Percentiles rank a stretch among this genome's conserved stretches.
Evolutionary conservation across 2,888 invertebrate species (phyloP).

Genomic region (Tenodera sinensis): DNA sequence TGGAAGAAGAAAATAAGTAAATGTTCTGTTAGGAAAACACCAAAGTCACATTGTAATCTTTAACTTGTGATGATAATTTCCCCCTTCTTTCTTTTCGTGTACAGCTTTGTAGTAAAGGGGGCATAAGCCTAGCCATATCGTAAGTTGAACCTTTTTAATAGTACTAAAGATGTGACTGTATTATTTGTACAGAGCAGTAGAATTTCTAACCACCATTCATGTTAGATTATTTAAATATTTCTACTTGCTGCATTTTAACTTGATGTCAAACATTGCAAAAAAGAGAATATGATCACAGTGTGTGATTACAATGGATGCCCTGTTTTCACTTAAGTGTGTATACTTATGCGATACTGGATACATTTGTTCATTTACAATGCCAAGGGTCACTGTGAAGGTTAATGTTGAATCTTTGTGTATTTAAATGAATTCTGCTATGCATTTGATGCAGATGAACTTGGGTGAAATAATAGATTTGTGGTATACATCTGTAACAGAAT

Average conservation of each 20-base stretch:
- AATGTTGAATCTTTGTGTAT: no score
- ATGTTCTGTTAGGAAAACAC: slow-evolving; percentile 4
- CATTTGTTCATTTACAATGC: neutral
- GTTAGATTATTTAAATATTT: neutral
- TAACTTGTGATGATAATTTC: neutral
- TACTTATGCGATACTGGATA: neutral
- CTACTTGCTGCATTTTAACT: neutral
- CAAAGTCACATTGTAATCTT: slow-evolving; percentile 8
- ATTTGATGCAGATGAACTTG: no score
- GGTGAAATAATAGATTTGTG: no score
- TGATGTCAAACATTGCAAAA: neutral
- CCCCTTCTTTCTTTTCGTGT: neutral
- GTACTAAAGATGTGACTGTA: neutral
- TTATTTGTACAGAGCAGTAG: slow-evolving; percentile 4
- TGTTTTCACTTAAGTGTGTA: neutral
- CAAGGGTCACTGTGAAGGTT: neutral
- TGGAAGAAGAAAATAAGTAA: neutral
- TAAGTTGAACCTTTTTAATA: neutral
- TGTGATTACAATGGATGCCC: neutral
- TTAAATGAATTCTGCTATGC: no score
- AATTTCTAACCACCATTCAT: neutral
- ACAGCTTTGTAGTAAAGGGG: neutral
- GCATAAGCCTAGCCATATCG: neutral
- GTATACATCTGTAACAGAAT: neutral
- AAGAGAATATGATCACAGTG: neutral